These are phyloP conservation scores for Nasonia giraulti DNA, from an alignment of 1,140 invertebrate genomes.

Conservation along the genomic window DNA sequence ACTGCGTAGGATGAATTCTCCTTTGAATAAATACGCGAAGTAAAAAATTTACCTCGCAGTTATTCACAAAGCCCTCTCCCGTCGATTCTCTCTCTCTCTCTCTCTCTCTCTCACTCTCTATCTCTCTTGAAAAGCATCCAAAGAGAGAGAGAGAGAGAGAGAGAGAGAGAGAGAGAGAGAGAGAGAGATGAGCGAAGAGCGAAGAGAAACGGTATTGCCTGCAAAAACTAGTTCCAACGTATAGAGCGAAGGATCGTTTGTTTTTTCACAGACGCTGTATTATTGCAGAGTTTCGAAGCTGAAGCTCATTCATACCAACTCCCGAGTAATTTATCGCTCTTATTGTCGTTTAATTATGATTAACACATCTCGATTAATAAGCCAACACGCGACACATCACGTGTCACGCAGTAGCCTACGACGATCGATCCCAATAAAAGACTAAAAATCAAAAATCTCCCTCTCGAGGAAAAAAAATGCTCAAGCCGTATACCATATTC, in stretches of 20 bases:
- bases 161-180: too few relatives aligned
- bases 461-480: neutral
- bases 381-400: too few relatives aligned
- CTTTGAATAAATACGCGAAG: constrained; percentile 26
- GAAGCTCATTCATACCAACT: neutral
- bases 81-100: neutral
- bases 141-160: too few relatives aligned
- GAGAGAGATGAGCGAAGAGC: constrained; percentile 23
- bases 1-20: constrained; percentile 6
- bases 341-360: too few relatives aligned
- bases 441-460: too few relatives aligned
- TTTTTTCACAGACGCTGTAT: neutral
- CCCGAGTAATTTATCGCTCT: neutral
- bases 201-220: constrained; percentile 24
- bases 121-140: too few relatives aligned
- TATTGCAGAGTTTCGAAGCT: neutral
- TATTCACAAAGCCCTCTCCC: constrained; percentile 20
- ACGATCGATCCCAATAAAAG: too few relatives aligned
- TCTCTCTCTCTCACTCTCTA: too few relatives aligned
- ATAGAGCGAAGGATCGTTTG: neutral
- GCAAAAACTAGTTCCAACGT: constrained; percentile 22
- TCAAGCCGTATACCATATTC: neutral
- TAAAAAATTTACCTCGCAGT: constrained; percentile 30
- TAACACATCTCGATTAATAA: too few relatives aligned
- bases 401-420: too few relatives aligned